A percentile compares a stretch with the other conserved stretches of the same genome.
Conservation (phyloP, 2,888 invertebrate species). For the Lepidocyrtinus sp. region DNA sequence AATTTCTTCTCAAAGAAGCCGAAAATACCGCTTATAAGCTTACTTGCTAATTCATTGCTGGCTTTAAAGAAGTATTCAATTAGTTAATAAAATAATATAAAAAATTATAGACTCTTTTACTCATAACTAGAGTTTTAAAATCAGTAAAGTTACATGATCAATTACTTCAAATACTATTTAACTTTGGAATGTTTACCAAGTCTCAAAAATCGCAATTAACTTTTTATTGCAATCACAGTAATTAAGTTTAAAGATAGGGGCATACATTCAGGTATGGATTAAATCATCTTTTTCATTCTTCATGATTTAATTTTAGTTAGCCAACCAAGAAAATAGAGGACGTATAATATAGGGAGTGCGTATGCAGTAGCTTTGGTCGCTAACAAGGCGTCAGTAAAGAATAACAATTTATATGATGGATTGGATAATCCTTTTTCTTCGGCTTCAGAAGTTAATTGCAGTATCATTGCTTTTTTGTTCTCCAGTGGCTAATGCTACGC, state of each 20-base stretch:
- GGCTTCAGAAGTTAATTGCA: slow-evolving; percentile 3
- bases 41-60: slow-evolving; percentile 32
- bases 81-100: no score
- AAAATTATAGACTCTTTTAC: no score
- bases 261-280: no score
- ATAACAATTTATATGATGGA: background rate
- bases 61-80: slow-evolving; percentile 43
- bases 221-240: no score
- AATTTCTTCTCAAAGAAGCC: slow-evolving; percentile 50
- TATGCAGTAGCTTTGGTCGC: background rate
- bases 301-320: no score
- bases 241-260: no score
- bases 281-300: no score
- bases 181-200: no score
- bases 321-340: background rate
- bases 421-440: slow-evolving; percentile 14
- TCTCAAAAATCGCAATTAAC: no score
- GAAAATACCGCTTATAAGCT: slow-evolving; percentile 53
- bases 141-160: no score
- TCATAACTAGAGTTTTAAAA: no score
- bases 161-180: no score
- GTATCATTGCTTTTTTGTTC: slow-evolving; percentile 13
- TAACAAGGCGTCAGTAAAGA: background rate
- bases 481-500: slow-evolving; percentile 29
- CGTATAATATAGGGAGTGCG: background rate